Conservation (phyloP, 1,140 invertebrate genomes). For the Bombus pascuorum region DNA sequence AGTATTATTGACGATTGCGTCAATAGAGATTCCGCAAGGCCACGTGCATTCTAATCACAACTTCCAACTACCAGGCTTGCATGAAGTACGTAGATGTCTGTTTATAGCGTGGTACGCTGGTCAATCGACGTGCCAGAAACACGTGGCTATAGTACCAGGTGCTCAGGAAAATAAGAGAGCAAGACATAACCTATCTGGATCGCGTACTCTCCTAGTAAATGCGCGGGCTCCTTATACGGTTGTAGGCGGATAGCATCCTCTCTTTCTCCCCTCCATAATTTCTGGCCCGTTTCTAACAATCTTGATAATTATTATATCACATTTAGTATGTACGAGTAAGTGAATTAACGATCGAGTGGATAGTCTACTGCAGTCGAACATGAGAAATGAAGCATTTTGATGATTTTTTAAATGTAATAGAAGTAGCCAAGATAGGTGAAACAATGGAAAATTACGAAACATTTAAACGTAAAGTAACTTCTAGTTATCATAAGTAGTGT, state of each 20-base stretch:
- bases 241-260: constrained; percentile 76
- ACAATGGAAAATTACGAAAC: too few species aligned
- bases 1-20: constrained; percentile 19
- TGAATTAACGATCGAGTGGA: too few species aligned
- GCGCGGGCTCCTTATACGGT: constrained; percentile 82
- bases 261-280: constrained; percentile 52
- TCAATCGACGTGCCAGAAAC: constrained; percentile 71
- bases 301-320: background rate
- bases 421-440: too few species aligned
- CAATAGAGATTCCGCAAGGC: constrained; percentile 69
- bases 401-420: too few species aligned
- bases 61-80: constrained; percentile 70
- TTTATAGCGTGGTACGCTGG: constrained; percentile 36
- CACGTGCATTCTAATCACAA: constrained; percentile 81
- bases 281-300: background rate
- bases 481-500: too few species aligned
- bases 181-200: background rate
- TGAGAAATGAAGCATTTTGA: too few species aligned
- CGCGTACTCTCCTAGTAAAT: constrained; percentile 75
- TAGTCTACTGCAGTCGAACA: too few species aligned
- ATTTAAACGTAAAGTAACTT: too few species aligned
- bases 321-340: too few species aligned
- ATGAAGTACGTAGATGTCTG: constrained; percentile 55
- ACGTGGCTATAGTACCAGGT: constrained; percentile 68
- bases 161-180: constrained; percentile 36